A percentile compares a stretch with the other conserved stretches of the same genome.
phyloP scores from a whole-genome alignment of 1,140 invertebrate genomes.

The Idris sp. region DNA sequence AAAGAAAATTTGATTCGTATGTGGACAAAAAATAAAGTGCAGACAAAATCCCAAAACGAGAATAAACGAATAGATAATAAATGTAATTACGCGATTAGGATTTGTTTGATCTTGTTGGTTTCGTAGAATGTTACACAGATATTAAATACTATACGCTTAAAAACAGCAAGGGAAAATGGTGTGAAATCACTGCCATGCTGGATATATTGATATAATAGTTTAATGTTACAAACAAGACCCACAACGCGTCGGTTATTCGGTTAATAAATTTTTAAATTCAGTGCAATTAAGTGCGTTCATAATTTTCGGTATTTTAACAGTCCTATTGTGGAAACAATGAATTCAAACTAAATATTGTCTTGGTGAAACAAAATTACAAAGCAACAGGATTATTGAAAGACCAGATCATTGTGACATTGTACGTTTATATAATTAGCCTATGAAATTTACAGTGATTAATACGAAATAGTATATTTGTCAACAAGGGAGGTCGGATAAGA shows the following conservation, averaged over 20 bases:
- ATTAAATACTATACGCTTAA: slow-evolving; percentile 58
- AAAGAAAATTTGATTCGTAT: slow-evolving; percentile 37
- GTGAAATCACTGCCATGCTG: slow-evolving; percentile 76
- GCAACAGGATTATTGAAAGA: not conserved
- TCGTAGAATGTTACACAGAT: slow-evolving; percentile 57
- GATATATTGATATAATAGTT: slow-evolving; percentile 72
- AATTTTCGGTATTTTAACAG: slow-evolving; percentile 9
- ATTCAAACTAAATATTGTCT: no score
- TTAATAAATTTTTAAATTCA: slow-evolving; percentile 40
- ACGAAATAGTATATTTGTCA: slow-evolving; percentile 5
- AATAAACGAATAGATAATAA: slow-evolving; percentile 40
- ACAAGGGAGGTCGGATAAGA: no score
- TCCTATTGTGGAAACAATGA: not conserved
- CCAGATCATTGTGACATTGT: slow-evolving; percentile 9
- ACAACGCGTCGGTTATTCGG: slow-evolving; percentile 9
- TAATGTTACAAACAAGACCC: slow-evolving; percentile 38
- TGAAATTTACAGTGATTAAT: slow-evolving; percentile 34
- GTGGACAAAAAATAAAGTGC: slow-evolving; percentile 23
- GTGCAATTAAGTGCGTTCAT: slow-evolving; percentile 27
- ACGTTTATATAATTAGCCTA: slow-evolving; percentile 23
- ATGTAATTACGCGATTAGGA: slow-evolving; percentile 62
- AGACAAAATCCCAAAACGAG: slow-evolving; percentile 12
- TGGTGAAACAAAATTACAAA: no score
- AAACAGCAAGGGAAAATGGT: slow-evolving; percentile 60
- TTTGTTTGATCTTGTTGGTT: slow-evolving; percentile 58